Evolutionary conservation across 2,888 invertebrate genomes (phyloP).

Genomic region (Leptura quadrifasciata): DNA sequence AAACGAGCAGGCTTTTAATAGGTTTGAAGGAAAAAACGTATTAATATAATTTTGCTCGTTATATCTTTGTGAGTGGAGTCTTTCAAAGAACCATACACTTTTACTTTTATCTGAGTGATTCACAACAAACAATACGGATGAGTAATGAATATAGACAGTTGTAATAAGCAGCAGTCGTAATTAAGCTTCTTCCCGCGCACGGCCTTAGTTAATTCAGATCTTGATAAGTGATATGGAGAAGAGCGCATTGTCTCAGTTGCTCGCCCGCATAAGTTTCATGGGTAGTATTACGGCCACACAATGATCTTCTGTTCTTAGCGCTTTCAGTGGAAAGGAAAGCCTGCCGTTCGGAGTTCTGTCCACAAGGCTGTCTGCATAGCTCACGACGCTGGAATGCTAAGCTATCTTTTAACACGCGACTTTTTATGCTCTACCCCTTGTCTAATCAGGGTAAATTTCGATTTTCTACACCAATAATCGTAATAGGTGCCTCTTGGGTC

Average conservation of each 20-base stretch:
- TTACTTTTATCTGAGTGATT: conserved; percentile 17
- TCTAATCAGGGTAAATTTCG: background rate
- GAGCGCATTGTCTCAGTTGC: conserved; percentile 31
- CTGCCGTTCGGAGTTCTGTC: conserved; percentile 31
- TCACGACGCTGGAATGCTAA: conserved; percentile 52
- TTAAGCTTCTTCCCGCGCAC: conserved; percentile 37
- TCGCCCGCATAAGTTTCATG: conserved; percentile 25
- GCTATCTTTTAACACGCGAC: conserved; percentile 40
- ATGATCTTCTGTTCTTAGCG: conserved; percentile 26
- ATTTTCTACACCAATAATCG: conserved; percentile 24
- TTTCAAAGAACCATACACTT: conserved; percentile 13
- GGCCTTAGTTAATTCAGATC: conserved; percentile 42
- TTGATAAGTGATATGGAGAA: conserved; percentile 34
- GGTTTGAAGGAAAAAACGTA: background rate
- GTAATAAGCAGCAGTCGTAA: conserved; percentile 36
- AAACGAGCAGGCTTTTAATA: background rate
- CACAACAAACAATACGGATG: conserved; percentile 33
- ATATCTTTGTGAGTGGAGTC: conserved; percentile 2
- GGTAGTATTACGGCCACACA: conserved; percentile 31
- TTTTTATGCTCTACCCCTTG: conserved; percentile 6
- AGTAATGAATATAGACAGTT: conserved; percentile 39
- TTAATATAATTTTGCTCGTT: conserved; percentile 4
- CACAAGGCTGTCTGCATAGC: conserved; percentile 58
- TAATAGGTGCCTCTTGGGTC: background rate
- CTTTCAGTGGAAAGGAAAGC: conserved; percentile 24